Evolutionary conservation across 1,140 invertebrate species (phyloP).

Genomic region (Panulirus ornatus): DNA sequence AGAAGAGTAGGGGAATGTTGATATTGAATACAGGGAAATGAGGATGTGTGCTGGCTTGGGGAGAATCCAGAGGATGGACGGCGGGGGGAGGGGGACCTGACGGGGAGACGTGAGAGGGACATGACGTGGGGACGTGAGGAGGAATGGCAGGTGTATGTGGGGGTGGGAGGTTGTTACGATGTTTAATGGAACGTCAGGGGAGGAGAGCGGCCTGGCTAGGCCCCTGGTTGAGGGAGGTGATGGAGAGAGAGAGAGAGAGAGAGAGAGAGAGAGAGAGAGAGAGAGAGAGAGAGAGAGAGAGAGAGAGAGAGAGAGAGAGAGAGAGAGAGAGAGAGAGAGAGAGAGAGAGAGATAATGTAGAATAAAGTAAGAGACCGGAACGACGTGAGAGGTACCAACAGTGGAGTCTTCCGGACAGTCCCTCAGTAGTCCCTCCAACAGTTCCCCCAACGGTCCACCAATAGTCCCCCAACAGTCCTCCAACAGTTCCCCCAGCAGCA

Average conservation of each 20-base stretch:
- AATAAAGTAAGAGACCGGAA: neutral
- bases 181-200: neutral
- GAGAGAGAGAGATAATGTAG: neutral
- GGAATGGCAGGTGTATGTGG: neutral
- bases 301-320: conserved; percentile 21
- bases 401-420: no score
- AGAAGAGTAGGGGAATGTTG: neutral
- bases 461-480: no score
- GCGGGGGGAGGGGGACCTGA: neutral
- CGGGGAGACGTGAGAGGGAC: neutral
- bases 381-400: no score
- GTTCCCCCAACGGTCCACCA: no score
- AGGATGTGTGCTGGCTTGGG: no score
- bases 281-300: conserved; percentile 21
- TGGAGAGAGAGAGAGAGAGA: conserved; percentile 12
- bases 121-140: neutral
- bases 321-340: conserved; percentile 7
- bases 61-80: no score
- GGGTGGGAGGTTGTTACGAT: neutral
- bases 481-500: no score
- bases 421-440: no score
- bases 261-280: conserved; percentile 18
- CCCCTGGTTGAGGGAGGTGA: neutral
- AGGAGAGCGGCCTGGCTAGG: neutral
- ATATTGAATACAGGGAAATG: neutral